Percentiles rank a stretch among this genome's conserved stretches.
phyloP scores from a whole-genome alignment of 2,113 vertebrate species.

The Ornithorhynchus anatinus region DNA sequence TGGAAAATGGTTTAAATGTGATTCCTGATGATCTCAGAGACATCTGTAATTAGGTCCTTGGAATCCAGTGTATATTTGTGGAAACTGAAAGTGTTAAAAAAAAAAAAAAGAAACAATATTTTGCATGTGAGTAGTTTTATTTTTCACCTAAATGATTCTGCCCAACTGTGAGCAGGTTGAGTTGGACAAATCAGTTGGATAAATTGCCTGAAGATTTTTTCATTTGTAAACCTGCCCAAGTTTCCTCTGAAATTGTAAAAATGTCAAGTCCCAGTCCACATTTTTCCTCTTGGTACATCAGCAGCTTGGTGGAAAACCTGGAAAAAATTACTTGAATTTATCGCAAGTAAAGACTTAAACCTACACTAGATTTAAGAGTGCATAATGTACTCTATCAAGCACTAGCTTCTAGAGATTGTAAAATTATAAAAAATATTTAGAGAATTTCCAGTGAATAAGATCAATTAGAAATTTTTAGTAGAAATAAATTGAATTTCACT shows the following conservation, averaged over 20 bases:
- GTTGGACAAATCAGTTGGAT: neutral
- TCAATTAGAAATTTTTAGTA: neutral
- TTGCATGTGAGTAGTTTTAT: neutral
- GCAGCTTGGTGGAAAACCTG: neutral
- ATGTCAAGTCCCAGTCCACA: neutral
- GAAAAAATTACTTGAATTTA: neutral
- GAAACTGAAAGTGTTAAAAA: no score
- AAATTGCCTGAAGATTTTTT: neutral
- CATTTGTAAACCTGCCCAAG: constrained; percentile 14
- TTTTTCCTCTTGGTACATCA: neutral
- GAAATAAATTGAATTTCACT: neutral
- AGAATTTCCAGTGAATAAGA: neutral
- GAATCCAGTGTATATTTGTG: no score
- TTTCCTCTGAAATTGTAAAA: constrained; percentile 18
- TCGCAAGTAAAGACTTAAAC: neutral
- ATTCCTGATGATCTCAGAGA: no score
- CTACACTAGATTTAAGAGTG: neutral
- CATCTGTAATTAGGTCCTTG: no score
- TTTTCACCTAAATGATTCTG: neutral
- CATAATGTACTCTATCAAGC: neutral
- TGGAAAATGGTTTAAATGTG: no score
- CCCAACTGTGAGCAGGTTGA: neutral
- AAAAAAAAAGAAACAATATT: neutral
- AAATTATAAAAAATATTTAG: neutral
- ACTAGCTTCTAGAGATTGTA: neutral